Conservation (phyloP, 1,140 invertebrate genomes). For the Lithobius niger region DNA sequence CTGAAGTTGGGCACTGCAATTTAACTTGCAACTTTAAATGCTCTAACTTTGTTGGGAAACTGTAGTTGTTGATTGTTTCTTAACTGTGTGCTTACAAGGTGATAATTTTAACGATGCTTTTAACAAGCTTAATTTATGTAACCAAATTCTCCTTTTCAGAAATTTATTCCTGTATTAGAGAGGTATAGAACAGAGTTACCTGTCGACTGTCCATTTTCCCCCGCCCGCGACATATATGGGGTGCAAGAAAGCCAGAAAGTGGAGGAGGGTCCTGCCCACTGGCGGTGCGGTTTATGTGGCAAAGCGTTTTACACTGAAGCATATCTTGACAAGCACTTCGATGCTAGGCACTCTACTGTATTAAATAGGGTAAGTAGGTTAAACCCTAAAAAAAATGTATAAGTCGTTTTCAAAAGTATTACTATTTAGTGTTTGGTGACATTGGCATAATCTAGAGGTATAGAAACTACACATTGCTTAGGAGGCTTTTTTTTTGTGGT, state of each 20-base stretch:
- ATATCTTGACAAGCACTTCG: slow-evolving; percentile 77
- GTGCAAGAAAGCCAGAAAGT: slow-evolving; percentile 48
- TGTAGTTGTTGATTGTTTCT: slow-evolving; percentile 2
- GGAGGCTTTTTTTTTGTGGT: no score
- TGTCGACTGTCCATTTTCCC: slow-evolving; percentile 77
- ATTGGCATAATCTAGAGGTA: no score
- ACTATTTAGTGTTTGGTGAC: no score
- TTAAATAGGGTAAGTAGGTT: slow-evolving; percentile 56
- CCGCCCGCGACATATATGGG: slow-evolving; percentile 68
- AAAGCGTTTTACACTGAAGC: slow-evolving; percentile 82
- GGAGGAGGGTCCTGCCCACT: slow-evolving; percentile 48
- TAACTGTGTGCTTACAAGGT: background rate
- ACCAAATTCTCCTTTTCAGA: slow-evolving; percentile 36
- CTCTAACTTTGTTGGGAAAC: no score
- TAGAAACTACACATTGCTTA: no score
- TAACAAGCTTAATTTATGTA: slow-evolving; percentile 5
- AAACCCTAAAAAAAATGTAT: no score
- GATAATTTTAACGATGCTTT: background rate
- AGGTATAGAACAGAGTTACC: slow-evolving; percentile 70
- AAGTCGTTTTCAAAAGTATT: no score
- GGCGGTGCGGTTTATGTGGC: slow-evolving; percentile 82
- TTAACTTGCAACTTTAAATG: no score
- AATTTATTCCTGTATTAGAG: slow-evolving; percentile 75
- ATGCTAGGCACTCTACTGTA: slow-evolving; percentile 68
- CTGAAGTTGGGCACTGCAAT: no score